A percentile compares a stretch with the other conserved stretches of the same genome.
These are phyloP conservation scores for Pseudoips prasinana DNA, from an alignment of 2,888 invertebrate genomes.

Conservation along the genomic window DNA sequence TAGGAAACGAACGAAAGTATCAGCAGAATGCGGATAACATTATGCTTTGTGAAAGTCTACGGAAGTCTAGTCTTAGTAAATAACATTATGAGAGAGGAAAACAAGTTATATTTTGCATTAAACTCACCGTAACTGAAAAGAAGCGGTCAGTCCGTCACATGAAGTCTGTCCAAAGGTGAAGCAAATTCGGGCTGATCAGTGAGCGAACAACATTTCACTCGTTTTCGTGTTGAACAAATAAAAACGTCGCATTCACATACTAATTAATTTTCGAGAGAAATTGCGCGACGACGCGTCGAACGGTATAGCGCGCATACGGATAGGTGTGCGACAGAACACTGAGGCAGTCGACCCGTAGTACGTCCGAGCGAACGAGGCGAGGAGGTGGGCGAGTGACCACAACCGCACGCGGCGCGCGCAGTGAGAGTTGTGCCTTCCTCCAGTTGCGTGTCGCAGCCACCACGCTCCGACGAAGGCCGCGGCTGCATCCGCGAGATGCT, in stretches of 20 bases:
- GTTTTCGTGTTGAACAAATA: slow-evolving; percentile 63
- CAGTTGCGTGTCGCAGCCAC: slow-evolving; percentile 48
- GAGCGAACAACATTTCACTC: slow-evolving; percentile 73
- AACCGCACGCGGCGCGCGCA: slow-evolving; percentile 77
- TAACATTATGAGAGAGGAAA: slow-evolving; percentile 1
- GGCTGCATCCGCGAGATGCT: slow-evolving; percentile 61
- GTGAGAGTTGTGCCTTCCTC: slow-evolving; percentile 68
- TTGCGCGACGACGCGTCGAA: slow-evolving; percentile 60
- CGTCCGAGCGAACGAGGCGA: slow-evolving; percentile 44
- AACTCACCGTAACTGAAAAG: slow-evolving; percentile 56
- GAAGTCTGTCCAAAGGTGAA: slow-evolving; percentile 59
- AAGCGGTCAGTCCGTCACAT: slow-evolving; percentile 62
- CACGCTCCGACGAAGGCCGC: slow-evolving; percentile 38
- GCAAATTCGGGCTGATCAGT: slow-evolving; percentile 52
- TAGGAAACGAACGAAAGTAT: background rate
- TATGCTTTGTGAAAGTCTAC: slow-evolving; percentile 27
- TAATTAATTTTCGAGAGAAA: slow-evolving; percentile 70
- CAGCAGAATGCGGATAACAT: background rate
- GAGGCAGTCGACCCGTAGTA: slow-evolving; percentile 46
- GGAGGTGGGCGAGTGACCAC: slow-evolving; percentile 63
- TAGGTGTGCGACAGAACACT: slow-evolving; percentile 62
- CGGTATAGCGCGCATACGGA: slow-evolving; percentile 60
- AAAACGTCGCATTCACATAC: slow-evolving; percentile 75
- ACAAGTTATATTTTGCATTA: slow-evolving; percentile 20
- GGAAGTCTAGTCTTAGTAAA: no score